phyloP scores from a whole-genome alignment of 2,797 vertebrate genomes.

The Merluccius polli region DNA sequence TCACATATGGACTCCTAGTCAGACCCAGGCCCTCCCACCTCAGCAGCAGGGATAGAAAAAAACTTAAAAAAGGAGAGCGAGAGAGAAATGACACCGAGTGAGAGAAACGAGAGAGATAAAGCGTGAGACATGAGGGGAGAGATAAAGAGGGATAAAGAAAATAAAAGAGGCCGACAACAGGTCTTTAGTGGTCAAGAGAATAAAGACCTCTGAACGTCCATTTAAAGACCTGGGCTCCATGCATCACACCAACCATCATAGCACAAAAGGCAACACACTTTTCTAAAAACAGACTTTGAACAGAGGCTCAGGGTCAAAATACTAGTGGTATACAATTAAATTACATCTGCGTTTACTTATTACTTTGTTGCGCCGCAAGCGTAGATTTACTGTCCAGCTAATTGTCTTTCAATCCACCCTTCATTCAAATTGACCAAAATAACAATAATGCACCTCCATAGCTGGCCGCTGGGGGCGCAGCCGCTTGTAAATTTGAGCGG shows the following conservation, averaged over 20 bases:
- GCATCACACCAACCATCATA: not conserved
- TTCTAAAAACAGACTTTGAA: not conserved
- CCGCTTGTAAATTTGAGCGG: not conserved
- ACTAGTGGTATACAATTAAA: not conserved
- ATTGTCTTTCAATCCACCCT: not conserved
- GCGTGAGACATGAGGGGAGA: not conserved
- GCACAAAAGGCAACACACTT: not conserved
- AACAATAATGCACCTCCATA: not conserved
- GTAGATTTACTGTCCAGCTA: not conserved
- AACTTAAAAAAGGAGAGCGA: too few species aligned
- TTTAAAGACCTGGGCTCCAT: not conserved
- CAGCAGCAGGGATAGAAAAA: not conserved
- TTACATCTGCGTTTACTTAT: not conserved
- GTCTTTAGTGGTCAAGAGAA: not conserved
- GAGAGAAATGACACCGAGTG: not conserved
- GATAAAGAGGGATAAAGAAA: not conserved
- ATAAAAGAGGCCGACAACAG: not conserved
- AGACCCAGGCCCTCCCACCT: not conserved
- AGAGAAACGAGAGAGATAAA: not conserved
- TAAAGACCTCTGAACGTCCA: not conserved
- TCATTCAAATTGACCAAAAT: too few species aligned
- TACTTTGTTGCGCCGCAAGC: not conserved
- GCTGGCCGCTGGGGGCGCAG: not conserved
- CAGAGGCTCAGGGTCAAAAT: not conserved
- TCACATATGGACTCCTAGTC: not conserved